A percentile compares a stretch with the other conserved stretches of the same genome.
Evolutionary conservation across 2,888 invertebrate genomes (phyloP).

Genomic region (Rhagonycha lutea): DNA sequence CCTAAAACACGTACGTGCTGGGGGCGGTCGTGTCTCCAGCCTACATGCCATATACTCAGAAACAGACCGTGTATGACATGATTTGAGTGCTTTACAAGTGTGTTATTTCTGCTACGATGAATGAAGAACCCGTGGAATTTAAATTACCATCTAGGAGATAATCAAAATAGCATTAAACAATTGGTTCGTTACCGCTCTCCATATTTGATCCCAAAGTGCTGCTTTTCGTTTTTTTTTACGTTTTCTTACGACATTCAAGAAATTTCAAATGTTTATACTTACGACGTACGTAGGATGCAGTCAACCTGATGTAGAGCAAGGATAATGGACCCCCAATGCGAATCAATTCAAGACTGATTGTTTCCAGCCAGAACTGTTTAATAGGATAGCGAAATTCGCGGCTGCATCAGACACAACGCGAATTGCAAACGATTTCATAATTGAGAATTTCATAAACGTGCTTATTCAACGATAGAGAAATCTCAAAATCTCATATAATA

Average conservation of each 20-base stretch:
- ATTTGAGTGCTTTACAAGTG: conserved; percentile 28
- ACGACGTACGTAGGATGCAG: conserved; percentile 7
- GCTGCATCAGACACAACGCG: conserved; percentile 48
- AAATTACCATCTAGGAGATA: conserved; percentile 21
- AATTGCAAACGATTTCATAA: conserved; percentile 47
- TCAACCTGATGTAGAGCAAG: conserved; percentile 37
- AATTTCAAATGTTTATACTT: conserved; percentile 7
- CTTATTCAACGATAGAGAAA: conserved; percentile 16
- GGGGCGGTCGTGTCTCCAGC: conserved; percentile 34
- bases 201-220: neutral
- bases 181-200: neutral
- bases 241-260: neutral
- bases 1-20: conserved; percentile 46
- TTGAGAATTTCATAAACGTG: conserved; percentile 40
- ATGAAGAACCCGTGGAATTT: conserved; percentile 29
- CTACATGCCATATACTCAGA: conserved; percentile 28
- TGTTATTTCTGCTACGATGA: conserved; percentile 29
- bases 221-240: neutral
- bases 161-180: conserved; percentile 17
- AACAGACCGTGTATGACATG: conserved; percentile 31
- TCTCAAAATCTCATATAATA: neutral
- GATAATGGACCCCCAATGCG: conserved; percentile 57
- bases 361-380: conserved; percentile 56
- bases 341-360: conserved; percentile 57
- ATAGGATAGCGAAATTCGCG: conserved; percentile 46